Evolutionary conservation across 2,797 vertebrate species (phyloP).

Genomic region (Lutjanus campechanus): DNA sequence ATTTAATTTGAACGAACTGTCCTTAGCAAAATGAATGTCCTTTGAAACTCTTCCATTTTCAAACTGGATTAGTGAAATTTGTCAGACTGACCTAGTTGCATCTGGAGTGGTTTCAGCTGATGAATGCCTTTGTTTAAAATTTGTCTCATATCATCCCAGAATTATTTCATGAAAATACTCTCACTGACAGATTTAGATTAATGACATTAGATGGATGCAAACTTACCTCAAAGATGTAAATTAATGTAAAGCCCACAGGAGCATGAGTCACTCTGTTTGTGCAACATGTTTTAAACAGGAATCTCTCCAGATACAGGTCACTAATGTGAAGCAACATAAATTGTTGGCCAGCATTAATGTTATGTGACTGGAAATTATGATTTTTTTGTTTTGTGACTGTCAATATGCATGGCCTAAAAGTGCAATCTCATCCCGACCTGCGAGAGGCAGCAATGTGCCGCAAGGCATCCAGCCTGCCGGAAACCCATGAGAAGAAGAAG

Average conservation of each 20-base stretch:
- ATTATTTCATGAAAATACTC: slow-evolving; percentile 8
- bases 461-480: too few species aligned
- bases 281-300: background rate
- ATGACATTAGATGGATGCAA: slow-evolving; percentile 34
- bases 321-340: background rate
- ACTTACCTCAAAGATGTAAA: slow-evolving; percentile 14
- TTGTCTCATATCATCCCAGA: slow-evolving; percentile 8
- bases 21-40: background rate
- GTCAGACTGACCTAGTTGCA: slow-evolving; percentile 27
- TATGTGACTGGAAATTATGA: background rate
- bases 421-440: too few species aligned
- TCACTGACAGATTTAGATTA: too few species aligned
- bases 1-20: background rate
- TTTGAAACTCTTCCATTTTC: background rate
- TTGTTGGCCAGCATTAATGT: background rate
- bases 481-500: too few species aligned
- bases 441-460: too few species aligned
- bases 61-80: background rate
- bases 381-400: background rate
- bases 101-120: slow-evolving; percentile 20
- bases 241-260: slow-evolving; percentile 15
- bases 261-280: slow-evolving; percentile 23
- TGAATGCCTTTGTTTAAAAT: slow-evolving; percentile 21
- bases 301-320: background rate
- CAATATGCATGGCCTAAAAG: too few species aligned